These are phyloP conservation scores for Panopea generosa DNA, from an alignment of 2,888 invertebrate genomes.

Conservation along the genomic window DNA sequence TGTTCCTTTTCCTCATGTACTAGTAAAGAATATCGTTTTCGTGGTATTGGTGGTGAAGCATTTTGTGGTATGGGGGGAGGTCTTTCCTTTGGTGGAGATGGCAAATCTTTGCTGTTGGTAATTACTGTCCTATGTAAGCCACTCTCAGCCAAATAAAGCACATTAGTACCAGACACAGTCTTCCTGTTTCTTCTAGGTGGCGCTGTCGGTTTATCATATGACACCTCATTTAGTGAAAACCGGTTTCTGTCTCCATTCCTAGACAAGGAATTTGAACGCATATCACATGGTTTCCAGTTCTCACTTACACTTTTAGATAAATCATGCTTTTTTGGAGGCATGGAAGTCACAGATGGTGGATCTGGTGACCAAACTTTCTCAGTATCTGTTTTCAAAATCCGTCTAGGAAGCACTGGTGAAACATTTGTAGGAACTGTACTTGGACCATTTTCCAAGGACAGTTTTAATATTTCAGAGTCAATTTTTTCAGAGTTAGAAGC, in stretches of 20 bases:
- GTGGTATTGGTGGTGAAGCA: too few species aligned
- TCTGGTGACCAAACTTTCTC: neutral
- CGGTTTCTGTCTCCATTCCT: too few species aligned
- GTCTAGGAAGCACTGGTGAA: conserved; percentile 37
- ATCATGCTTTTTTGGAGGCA: neutral
- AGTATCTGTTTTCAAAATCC: neutral
- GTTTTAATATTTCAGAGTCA: conserved; percentile 47
- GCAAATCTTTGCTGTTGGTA: neutral
- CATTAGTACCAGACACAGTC: neutral
- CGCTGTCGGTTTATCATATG: conserved; percentile 33
- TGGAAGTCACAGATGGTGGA: neutral
- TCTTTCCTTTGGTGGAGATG: neutral
- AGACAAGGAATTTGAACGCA: neutral
- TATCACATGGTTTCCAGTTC: conserved; percentile 1
- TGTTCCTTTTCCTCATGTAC: too few species aligned
- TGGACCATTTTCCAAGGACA: conserved; percentile 32
- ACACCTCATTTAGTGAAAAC: neutral
- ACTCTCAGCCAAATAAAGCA: neutral
- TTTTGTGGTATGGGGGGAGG: too few species aligned
- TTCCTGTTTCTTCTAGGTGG: conserved; percentile 54
- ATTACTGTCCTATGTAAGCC: neutral
- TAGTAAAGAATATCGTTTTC: too few species aligned
- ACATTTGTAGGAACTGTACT: neutral
- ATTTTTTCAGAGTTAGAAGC: too few species aligned
- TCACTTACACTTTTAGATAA: neutral